Evolutionary conservation across 2,888 invertebrate genomes (phyloP).

Genomic region (Geotrupes spiniger): DNA sequence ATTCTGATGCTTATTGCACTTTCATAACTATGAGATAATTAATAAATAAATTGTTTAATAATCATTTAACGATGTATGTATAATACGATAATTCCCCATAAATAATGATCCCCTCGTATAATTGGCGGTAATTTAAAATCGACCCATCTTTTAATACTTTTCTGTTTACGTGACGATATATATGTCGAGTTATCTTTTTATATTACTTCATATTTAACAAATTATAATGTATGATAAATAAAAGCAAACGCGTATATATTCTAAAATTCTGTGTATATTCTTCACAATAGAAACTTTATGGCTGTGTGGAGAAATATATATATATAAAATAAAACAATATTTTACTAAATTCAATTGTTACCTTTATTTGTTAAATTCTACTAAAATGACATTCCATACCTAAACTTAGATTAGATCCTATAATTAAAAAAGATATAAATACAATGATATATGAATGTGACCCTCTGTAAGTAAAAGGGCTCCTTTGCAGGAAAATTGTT

Average conservation of each 20-base stretch:
- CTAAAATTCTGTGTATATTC: too few relatives aligned
- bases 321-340: constrained; percentile 6
- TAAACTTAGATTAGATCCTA: constrained; percentile 39
- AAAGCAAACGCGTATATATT: too few relatives aligned
- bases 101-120: too few relatives aligned
- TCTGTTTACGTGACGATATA: too few relatives aligned
- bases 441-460: constrained; percentile 35
- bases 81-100: constrained; percentile 9
- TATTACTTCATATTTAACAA: too few relatives aligned
- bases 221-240: too few relatives aligned
- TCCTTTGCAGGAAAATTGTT: constrained; percentile 11
- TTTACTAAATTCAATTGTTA: constrained; percentile 26
- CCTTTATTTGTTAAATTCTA: constrained; percentile 40
- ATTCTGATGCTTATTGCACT: too few relatives aligned
- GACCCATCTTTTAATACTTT: too few relatives aligned
- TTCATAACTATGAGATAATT: too few relatives aligned
- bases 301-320: not conserved
- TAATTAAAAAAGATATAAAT: constrained; percentile 41
- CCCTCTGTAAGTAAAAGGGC: constrained; percentile 5
- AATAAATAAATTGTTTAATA: constrained; percentile 3
- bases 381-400: constrained; percentile 37
- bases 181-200: too few relatives aligned
- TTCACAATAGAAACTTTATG: not conserved
- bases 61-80: not conserved
- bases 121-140: too few relatives aligned